Evolutionary conservation across 2,113 vertebrate genomes (phyloP).

Genomic region (Eulemur rufifrons): DNA sequence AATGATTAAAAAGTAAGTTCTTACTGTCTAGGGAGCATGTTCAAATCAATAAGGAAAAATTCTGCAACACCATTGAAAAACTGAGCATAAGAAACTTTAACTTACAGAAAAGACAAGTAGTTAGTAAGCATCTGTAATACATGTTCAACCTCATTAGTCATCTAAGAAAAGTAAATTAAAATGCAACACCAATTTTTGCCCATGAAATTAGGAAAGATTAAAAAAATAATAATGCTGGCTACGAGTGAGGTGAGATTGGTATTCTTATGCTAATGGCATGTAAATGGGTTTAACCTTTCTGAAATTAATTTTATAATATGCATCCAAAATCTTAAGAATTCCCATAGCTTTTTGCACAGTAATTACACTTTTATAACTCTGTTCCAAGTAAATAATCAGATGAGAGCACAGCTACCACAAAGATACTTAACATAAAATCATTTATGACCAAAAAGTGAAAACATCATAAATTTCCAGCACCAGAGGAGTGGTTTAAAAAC

Average conservation of each 20-base stretch:
- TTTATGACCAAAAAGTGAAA: background rate
- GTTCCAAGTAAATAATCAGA: background rate
- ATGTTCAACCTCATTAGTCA: background rate
- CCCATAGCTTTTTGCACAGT: background rate
- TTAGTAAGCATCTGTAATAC: background rate
- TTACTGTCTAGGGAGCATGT: background rate
- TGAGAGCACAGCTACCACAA: background rate
- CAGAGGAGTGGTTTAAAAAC: background rate
- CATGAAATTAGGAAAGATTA: conserved; percentile 6
- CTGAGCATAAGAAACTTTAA: background rate
- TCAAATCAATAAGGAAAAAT: background rate
- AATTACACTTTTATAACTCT: background rate
- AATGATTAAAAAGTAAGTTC: background rate
- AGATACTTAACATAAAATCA: background rate
- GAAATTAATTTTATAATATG: conserved; percentile 23
- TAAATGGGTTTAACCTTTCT: background rate
- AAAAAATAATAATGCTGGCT: background rate
- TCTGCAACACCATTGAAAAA: background rate
- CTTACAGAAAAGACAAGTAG: background rate
- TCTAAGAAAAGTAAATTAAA: conserved; percentile 10
- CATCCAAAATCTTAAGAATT: background rate
- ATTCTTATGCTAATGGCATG: background rate
- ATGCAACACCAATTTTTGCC: background rate
- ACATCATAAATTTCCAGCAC: background rate
- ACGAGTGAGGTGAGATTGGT: background rate